Base-by-base conservation (phyloP, 2,797 vertebrate genomes). In the Myioborus melanocephalus region DNA sequence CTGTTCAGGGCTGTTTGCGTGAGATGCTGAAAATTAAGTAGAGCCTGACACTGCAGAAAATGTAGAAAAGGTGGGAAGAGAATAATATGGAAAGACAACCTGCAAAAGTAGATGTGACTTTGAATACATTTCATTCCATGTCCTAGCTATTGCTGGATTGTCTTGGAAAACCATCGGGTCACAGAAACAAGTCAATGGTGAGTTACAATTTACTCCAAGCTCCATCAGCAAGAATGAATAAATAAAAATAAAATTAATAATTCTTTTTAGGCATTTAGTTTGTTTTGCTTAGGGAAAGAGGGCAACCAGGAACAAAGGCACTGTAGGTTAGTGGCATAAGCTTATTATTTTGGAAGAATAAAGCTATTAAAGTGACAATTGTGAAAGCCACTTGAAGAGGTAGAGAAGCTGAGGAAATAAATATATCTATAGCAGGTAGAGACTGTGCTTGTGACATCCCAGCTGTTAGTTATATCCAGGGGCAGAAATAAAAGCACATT, bases 341-440 rank as follows among this genome's bases (percentile, higher is more conserved):
- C 34, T 94, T 46, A 34, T 75, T 92, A 81, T 89, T 57, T 57
- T 86, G 89, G 52, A 96, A 95, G 26, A 35, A 55, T 87, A 69
- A 76, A 92, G 32, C 26, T 49, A 17, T 61, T 26, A 39, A 78
- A 81, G 22, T 53, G n/a, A 50, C 34, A 71, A 23, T 7, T 46
- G n/a, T 22, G 22, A 80, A 80, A 77, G 34, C 19, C 8, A 43
- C 47, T 64, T 83, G 64, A 46, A 89, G 17, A 83, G 28, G 10
- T 2, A 80, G 7, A 65, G 27, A 82, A 70, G 11, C 10, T 71
- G 34, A 44, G 8, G 30, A 87, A 75, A 44, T 65, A 43, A 64
- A 70, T 34, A 4, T 2, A 44, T 73, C n/a, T n/a, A 15, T 39
- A 68, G 26, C 18, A 63, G 19, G 19, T 27, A 69, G 26, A 49